Evolutionary conservation across 2,113 vertebrate genomes (phyloP).

Genomic region (Oncorhynchus gorbuscha): DNA sequence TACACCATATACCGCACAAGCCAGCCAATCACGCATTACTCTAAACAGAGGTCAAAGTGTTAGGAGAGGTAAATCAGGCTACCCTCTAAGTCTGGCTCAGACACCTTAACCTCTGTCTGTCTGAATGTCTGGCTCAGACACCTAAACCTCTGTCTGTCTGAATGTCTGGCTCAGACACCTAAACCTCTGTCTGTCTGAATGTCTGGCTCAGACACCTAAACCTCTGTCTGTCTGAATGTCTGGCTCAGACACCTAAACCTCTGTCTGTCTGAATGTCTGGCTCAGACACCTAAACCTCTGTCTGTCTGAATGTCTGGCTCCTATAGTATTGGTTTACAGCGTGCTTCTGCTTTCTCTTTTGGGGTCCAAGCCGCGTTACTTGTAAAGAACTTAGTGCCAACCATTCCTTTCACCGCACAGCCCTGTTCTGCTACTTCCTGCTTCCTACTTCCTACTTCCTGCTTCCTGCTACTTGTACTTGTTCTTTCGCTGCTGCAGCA

Average conservation of each 20-base stretch:
- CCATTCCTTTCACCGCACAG: background rate
- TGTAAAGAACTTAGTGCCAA: too few relatives aligned
- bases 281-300: background rate
- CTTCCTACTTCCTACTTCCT: too few relatives aligned
- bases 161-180: background rate
- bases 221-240: background rate
- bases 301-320: background rate
- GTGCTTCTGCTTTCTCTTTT: background rate
- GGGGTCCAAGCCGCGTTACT: too few relatives aligned
- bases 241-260: too few relatives aligned
- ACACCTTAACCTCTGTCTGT: too few relatives aligned
- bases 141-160: background rate
- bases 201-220: background rate
- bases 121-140: background rate
- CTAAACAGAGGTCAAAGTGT: constrained; percentile 15
- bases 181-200: too few relatives aligned
- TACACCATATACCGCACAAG: background rate
- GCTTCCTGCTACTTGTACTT: too few relatives aligned
- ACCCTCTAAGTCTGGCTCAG: background rate
- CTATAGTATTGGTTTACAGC: background rate
- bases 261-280: background rate
- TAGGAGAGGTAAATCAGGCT: constrained; percentile 1
- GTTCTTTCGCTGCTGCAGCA: too few relatives aligned
- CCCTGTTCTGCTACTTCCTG: too few relatives aligned
- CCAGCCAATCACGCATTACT: constrained; percentile 21